Conservation (phyloP, 2,888 invertebrate species). For the Micoletzkya japonica region DNA sequence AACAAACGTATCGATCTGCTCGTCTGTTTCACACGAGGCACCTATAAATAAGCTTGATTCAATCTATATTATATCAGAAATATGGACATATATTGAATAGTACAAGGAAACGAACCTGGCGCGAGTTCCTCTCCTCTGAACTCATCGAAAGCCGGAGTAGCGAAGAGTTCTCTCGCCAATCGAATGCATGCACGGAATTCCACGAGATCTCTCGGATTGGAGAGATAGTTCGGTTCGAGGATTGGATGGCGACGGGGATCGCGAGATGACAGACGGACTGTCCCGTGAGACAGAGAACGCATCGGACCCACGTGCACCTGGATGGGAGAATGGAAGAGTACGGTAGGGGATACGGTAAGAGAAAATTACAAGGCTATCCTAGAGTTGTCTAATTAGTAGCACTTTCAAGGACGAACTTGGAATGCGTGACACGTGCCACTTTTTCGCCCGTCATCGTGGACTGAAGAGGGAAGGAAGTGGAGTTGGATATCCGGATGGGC, state of each 20-base stretch:
- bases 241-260: constrained; percentile 81
- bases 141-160: constrained; percentile 57
- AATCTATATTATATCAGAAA: neutral
- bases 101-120: constrained; percentile 55
- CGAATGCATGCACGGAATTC: constrained; percentile 55
- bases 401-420: constrained; percentile 58
- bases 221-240: constrained; percentile 88
- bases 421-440: constrained; percentile 67
- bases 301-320: constrained; percentile 69
- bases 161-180: constrained; percentile 57
- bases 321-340: neutral
- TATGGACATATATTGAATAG: too few species aligned
- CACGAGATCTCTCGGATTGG: constrained; percentile 54
- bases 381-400: neutral
- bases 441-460: constrained; percentile 68
- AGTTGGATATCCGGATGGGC: constrained; percentile 68
- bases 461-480: constrained; percentile 68
- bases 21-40: constrained; percentile 57
- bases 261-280: constrained; percentile 76
- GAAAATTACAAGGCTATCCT: neutral
- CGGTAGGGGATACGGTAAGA: too few species aligned
- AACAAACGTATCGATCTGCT: constrained; percentile 61
- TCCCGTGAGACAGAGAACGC: constrained; percentile 83
- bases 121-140: constrained; percentile 62
- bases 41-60: constrained; percentile 34